Conservation (phyloP, 2,797 vertebrate species). For the Taeniopygia guttata region DNA sequence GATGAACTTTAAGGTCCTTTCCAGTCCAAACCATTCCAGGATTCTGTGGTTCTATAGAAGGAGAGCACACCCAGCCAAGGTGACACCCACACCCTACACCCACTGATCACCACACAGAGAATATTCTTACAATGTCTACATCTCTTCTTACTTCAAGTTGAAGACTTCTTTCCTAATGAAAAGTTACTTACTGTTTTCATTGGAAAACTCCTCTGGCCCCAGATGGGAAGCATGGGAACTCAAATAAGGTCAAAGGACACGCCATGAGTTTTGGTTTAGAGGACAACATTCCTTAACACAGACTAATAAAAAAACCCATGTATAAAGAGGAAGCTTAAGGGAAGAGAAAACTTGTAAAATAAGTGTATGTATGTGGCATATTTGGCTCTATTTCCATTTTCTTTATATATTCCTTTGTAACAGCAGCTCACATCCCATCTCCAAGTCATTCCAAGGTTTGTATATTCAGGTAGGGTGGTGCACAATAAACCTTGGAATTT, state of each 20-base stretch:
- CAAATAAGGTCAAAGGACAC: background rate
- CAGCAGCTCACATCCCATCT: background rate
- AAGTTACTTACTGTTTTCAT: background rate
- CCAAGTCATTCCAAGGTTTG: background rate
- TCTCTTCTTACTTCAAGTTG: background rate
- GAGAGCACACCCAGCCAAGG: rapidly evolving
- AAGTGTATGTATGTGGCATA: background rate
- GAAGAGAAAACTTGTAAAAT: background rate
- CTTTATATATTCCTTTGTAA: background rate
- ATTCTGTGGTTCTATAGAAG: background rate
- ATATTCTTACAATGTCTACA: rapidly evolving
- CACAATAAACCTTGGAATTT: background rate
- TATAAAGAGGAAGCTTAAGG: background rate
- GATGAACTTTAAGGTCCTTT: background rate
- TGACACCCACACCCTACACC: background rate
- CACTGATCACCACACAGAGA: rapidly evolving
- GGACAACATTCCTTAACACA: background rate
- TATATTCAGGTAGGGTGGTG: rapidly evolving
- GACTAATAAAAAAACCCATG: background rate
- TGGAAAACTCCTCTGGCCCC: background rate
- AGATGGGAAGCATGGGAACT: rapidly evolving
- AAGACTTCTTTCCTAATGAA: background rate
- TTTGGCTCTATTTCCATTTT: background rate
- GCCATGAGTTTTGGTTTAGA: rapidly evolving
- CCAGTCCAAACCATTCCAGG: background rate